Evolutionary conservation across 2,888 invertebrate species (phyloP), one percentile per base, ranked within the genome.

Genomic region (Uloborus plumipes): DNA sequence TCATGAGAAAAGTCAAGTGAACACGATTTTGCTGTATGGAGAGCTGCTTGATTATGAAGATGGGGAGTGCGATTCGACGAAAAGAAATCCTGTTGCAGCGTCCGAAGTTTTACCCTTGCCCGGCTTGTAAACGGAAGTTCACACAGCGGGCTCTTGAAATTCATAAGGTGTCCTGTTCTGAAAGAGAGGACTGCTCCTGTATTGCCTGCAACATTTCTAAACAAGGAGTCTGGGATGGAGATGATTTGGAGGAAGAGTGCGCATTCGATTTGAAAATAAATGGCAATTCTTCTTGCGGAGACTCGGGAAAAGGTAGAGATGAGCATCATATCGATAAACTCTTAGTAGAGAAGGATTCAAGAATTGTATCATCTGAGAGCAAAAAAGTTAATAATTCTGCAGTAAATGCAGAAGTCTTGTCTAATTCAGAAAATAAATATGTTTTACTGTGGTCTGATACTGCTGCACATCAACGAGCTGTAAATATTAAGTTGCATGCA

Each of bases 101-200:
- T 2, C 83, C 83, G 13, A 49, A 31, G 18, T 61, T 72, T 31
- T 77, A 49, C 39, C 61, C 69, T n/a, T 83, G 83, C 18, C 0
- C 13, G 6, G 69, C 55, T 2, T 83, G 83, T 39, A 69, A 69
- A 20, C 49, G 22, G 1, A 55, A 49, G 26, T 83, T 83, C 31
- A 83, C 83, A 0, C 47, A 59, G 47, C 62, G 51, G 1, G 83
- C 77, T 15, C 22, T 83, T 6, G 18, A 55, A 47, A 47, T 64
- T 15, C 83, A 83, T 50, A 66, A 73, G 39, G 11, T 55, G 1
- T 51, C 53, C 0, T 83, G 83, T 20, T 26, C 55, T 0, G 72
- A 83, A 49, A 67, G 20, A n/a, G 70, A 74, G n/a, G 22, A 67
- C 11, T 83, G 83, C n/a, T 16, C 2, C 1, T 83, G 83, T 61